phyloP scores from a whole-genome alignment of 2,888 invertebrate species.

The Prosapia bicincta region DNA sequence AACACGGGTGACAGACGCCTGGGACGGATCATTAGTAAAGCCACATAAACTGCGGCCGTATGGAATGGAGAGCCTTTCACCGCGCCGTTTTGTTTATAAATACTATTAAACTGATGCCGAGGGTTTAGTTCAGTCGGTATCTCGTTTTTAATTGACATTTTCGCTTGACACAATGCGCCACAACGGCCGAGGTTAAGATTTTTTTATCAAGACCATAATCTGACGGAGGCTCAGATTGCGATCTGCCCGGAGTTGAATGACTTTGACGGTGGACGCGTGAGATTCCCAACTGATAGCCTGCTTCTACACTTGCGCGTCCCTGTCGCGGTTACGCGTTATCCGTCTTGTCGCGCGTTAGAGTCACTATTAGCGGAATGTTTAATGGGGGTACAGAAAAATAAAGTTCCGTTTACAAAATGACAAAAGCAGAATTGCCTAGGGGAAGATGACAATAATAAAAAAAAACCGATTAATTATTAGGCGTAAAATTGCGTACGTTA shows the following conservation, averaged over 20 bases:
- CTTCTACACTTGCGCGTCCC: neutral
- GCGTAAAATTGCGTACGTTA: too few species aligned
- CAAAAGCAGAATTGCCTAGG: too few species aligned
- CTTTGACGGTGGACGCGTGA: constrained; percentile 26
- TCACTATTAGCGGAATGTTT: too few species aligned
- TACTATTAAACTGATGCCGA: neutral
- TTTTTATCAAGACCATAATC: constrained; percentile 26
- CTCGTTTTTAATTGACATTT: constrained; percentile 27
- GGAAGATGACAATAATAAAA: too few species aligned
- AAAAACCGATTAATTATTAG: too few species aligned
- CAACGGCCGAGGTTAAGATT: constrained; percentile 15
- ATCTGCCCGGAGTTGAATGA: constrained; percentile 24
- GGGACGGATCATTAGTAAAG: neutral
- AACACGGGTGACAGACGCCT: neutral
- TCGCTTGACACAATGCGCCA: constrained; percentile 26
- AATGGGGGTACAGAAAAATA: too few species aligned
- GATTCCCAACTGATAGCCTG: constrained; percentile 9
- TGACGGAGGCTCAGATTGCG: constrained; percentile 24
- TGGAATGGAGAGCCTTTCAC: neutral
- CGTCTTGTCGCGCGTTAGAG: neutral
- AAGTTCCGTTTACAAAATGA: too few species aligned
- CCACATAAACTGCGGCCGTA: neutral
- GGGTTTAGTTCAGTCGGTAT: neutral
- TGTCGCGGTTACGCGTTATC: neutral
- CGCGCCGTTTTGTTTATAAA: neutral